A percentile compares a stretch with the other conserved stretches of the same genome.
These are phyloP conservation scores for Antheraea mylitta DNA, from an alignment of 1,140 invertebrate genomes.

Conservation along the genomic window DNA sequence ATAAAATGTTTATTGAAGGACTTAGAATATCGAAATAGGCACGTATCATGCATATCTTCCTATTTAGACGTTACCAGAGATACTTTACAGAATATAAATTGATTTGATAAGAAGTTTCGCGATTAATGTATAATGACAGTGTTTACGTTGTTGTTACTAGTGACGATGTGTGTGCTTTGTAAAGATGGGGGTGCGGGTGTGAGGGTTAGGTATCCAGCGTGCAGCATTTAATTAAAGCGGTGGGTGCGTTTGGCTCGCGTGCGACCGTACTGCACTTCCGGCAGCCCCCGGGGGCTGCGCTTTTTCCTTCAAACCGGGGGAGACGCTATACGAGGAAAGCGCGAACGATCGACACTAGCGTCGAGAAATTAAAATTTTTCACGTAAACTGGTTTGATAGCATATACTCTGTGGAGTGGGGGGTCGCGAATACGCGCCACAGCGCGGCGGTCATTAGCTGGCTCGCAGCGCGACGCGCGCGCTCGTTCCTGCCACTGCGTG, in stretches of 20 bases:
- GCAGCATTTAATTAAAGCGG: slow-evolving; percentile 72
- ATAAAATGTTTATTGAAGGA: no score
- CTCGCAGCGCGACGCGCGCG: slow-evolving; percentile 63
- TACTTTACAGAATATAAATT: background rate
- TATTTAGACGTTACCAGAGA: no score
- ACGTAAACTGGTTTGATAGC: slow-evolving; percentile 77
- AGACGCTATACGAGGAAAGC: slow-evolving; percentile 61
- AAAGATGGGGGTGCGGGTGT: background rate
- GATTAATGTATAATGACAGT: background rate
- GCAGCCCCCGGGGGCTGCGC: slow-evolving; percentile 61
- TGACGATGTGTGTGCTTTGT: background rate
- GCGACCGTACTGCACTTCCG: slow-evolving; percentile 68
- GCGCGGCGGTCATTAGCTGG: slow-evolving; percentile 66
- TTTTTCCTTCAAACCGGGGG: slow-evolving; percentile 57
- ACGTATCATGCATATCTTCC: background rate
- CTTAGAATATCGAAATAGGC: no score
- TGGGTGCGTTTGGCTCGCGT: slow-evolving; percentile 69
- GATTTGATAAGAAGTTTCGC: background rate
- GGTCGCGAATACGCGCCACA: slow-evolving; percentile 63
- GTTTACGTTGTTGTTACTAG: background rate
- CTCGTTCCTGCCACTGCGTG: slow-evolving; percentile 42
- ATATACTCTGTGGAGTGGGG: slow-evolving; percentile 61
- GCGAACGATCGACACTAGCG: slow-evolving; percentile 71
- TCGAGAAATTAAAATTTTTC: slow-evolving; percentile 74
- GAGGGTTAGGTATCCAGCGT: slow-evolving; percentile 34